Evolutionary conservation across 2,797 vertebrate species (phyloP), one percentile per base, ranked within the genome.

Genomic region (Cryptoblepharus egeriae): DNA sequence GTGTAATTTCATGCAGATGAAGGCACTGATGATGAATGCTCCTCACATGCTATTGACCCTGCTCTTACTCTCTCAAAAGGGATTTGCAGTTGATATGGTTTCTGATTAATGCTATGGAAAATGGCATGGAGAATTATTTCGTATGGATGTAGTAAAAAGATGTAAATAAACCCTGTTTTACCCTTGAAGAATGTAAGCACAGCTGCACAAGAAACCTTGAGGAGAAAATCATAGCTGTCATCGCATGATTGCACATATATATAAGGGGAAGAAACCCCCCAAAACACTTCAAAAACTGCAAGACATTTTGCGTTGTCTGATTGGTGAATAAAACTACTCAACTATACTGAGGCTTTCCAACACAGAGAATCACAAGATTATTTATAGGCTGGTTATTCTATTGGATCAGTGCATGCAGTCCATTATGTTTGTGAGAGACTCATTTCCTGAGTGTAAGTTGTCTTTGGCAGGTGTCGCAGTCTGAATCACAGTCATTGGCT

Each of bases 231-330:
- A 82, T 92, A 93, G 94, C 94, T 95, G 93, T 89, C 91, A 91
- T 88, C 57, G 7, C 83, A 79, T 76, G 79, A 88, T 81, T 85
- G 76, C 90, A 92, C 95, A 96, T 95, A 95, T 95, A 94, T 92
- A 93, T 92, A 79, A 90, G 57, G 82, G 74, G 60, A 16, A 58
- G 82, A 79, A 87, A 85, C 84, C 71, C 65, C 79, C 67, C 82
- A 85, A 88, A 83, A 45, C 81, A 60, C 83, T 88, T 88, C 81
- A 70, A 86, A 86, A 88, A 65, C 68, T 83, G 85, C 26, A 86
- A 90, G 79, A 89, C 60, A 84, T 61, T 82, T 84, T 88, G 91
- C 79, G 84, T 88, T 90, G 73, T 76, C 69, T 13, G 26, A 60
- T 68, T 28, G 74, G 55, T 35, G 63, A 68, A 70, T 5, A 76